Conservation (phyloP, 2,797 vertebrate species). For the Aeoliscus strigatus region DNA sequence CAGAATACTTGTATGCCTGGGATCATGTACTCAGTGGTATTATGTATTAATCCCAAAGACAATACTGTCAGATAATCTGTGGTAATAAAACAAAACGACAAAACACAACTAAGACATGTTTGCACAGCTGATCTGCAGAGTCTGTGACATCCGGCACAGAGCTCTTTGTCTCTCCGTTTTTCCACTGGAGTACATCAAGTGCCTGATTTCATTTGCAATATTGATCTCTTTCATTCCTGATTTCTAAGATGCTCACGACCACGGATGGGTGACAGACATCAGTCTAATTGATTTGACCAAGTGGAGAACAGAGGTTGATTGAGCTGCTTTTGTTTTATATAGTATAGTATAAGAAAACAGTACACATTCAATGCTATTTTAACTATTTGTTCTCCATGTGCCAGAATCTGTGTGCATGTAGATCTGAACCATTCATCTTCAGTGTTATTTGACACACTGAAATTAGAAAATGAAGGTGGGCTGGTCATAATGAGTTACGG, state of each 20-base stretch:
- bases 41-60: conserved; percentile 30
- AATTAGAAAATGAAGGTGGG: conserved; percentile 44
- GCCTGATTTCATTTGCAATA: conserved; percentile 65
- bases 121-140: conserved; percentile 32
- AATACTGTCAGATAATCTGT: conserved; percentile 47
- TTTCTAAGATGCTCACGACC: conserved; percentile 55
- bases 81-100: conserved; percentile 44
- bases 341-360: too few relatives aligned
- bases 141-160: conserved; percentile 19
- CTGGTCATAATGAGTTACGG: conserved; percentile 55
- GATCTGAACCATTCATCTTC: conserved; percentile 22
- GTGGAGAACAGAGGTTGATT: conserved; percentile 28
- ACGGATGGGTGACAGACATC: conserved; percentile 46
- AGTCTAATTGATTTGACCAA: conserved; percentile 51
- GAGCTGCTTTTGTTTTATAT: too few relatives aligned
- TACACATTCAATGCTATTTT: too few relatives aligned
- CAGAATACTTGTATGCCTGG: conserved; percentile 1
- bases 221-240: conserved; percentile 55
- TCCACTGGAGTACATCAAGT: conserved; percentile 51
- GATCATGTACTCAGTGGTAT: conserved; percentile 15
- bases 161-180: conserved; percentile 28
- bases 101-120: conserved; percentile 36
- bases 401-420: conserved; percentile 12
- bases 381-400: too few relatives aligned
- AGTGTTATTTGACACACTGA: conserved; percentile 44